Evolutionary conservation across 2,888 invertebrate species (phyloP), one percentile per base, ranked within the genome.

Genomic region (Agrilus biguttatus): DNA sequence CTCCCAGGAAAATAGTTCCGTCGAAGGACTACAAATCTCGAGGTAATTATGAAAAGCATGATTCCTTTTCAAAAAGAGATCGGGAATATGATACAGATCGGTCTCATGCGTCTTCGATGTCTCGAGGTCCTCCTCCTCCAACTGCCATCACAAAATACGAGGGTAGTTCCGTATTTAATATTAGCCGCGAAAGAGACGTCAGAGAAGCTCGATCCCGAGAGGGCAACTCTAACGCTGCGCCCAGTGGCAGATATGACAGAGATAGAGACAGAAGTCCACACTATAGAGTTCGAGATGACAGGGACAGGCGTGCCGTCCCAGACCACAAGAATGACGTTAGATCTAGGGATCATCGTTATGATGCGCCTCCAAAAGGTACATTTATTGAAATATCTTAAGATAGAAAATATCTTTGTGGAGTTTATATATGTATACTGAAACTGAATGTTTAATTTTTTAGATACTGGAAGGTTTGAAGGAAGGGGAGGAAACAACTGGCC

Each of bases 271-370:
- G 62, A 17, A 61, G 61, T 42, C 62, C 62, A 5, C 61, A 60
- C 47, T 61, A 56, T 47, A 53, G 61, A 36, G 48, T 55, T 21
- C 45, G 56, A 7, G 58, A 59, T 23, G 59, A 58, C 8, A 51
- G 59, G 13, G 56, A 55, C n/a, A 49, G 58, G 37, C 53, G 60
- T 10, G 43, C 54, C 5, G 47, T 53, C 12, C 48, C 53, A 5
- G 55, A 56, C 34, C 50, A 53, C 34, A 55, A 57, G 41, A 44
- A 54, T 17, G 58, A 60, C 35, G 47, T 60, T 36, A 46, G 57
- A 13, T 50, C 57, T 6, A 51, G 59, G 14, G 60, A 57, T 39
- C 57, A 61, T 70, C 76, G 58, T 67, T 73, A 65, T 46, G 40
- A 49, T 10, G 59, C 58, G 6, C 42, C 52, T 17, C 41, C 46